These are phyloP conservation scores for Ephydatia muelleri DNA, from an alignment of 37 sponge, comb jelly and placozoan species.

Conservation along the genomic window DNA sequence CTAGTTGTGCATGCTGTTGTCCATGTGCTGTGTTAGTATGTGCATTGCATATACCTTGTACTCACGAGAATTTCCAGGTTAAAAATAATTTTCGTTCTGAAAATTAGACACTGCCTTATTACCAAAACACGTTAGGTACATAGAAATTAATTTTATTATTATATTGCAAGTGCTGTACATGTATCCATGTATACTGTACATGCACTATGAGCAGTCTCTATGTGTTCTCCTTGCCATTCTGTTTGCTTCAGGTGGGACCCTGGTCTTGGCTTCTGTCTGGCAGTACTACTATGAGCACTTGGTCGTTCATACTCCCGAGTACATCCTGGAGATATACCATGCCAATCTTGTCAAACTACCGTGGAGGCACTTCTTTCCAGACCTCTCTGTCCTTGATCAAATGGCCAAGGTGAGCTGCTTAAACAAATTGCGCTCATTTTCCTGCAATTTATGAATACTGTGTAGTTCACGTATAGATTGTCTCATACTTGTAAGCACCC, in stretches of 20 bases:
- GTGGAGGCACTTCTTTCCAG: slow-evolving; percentile 74
- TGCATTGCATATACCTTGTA: no score
- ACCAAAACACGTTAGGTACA: no score
- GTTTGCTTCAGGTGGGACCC: neutral
- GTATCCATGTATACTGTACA: no score
- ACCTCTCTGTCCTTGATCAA: slow-evolving; percentile 49
- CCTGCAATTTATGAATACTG: neutral
- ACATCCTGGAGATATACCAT: slow-evolving; percentile 67
- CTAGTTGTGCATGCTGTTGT: no score
- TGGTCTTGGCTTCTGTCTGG: slow-evolving; percentile 44
- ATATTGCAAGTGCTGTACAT: no score
- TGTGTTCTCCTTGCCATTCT: neutral
- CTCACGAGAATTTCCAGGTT: no score
- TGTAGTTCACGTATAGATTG: neutral
- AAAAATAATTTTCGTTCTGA: no score
- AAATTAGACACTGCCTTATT: no score
- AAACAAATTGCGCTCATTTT: neutral
- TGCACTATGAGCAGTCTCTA: no score
- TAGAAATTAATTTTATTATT: no score
- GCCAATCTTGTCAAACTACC: slow-evolving; percentile 50
- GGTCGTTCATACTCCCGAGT: slow-evolving; percentile 39
- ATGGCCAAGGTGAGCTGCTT: slow-evolving; percentile 65
- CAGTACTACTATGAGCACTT: slow-evolving; percentile 52
- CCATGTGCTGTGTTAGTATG: no score
- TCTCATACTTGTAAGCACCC: no score